Percentiles rank a stretch among this genome's conserved stretches.
phyloP scores from a whole-genome alignment of 2,888 invertebrate genomes.

The Allolobophora icterica region DNA sequence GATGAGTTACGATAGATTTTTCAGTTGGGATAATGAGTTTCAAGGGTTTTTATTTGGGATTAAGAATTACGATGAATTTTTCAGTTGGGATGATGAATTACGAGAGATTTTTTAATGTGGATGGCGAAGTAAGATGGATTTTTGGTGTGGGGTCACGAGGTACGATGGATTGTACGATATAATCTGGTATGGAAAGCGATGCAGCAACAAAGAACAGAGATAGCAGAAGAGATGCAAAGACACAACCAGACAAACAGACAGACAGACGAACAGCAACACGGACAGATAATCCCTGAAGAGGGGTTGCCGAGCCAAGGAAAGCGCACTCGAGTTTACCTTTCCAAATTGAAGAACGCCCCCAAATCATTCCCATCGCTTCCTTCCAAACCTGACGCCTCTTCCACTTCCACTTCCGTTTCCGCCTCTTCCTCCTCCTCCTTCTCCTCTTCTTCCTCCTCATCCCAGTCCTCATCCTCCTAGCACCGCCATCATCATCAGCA shows the following conservation, averaged over 20 bases:
- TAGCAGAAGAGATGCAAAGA: too few relatives aligned
- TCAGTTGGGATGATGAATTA: too few relatives aligned
- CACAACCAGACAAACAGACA: neutral
- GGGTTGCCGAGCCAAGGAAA: neutral
- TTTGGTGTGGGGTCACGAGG: too few relatives aligned
- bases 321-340: neutral
- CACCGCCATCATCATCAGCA: neutral
- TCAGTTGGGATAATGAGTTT: too few relatives aligned
- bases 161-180: too few relatives aligned
- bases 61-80: too few relatives aligned
- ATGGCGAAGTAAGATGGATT: too few relatives aligned
- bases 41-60: too few relatives aligned
- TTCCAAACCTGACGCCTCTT: constrained; percentile 7
- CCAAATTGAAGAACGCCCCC: neutral
- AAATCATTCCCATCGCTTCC: neutral
- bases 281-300: neutral
- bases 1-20: too few relatives aligned
- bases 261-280: neutral
- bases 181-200: too few relatives aligned
- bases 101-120: too few relatives aligned
- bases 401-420: neutral
- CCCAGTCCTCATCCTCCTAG: neutral
- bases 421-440: neutral
- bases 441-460: neutral
- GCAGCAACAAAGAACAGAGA: too few relatives aligned